Percentiles rank a stretch among this genome's conserved stretches.
These are phyloP conservation scores for Euclidia mi DNA, from an alignment of 2,888 invertebrate genomes.

Conservation along the genomic window DNA sequence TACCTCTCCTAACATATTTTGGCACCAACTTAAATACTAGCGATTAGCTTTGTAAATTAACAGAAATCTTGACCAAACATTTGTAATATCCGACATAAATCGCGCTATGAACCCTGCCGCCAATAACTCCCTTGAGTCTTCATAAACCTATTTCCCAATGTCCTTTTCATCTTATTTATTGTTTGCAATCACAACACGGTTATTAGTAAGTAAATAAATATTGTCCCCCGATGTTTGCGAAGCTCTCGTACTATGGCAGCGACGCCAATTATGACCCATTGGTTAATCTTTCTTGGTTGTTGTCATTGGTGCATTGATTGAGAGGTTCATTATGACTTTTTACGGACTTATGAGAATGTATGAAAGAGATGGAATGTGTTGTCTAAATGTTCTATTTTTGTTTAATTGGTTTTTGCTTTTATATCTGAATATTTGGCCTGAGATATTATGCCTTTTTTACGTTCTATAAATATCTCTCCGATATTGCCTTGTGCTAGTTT, in stretches of 20 bases:
- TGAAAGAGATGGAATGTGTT: background rate
- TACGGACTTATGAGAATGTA: constrained; percentile 9
- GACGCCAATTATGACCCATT: constrained; percentile 78
- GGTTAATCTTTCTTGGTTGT: constrained; percentile 78
- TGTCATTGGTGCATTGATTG: constrained; percentile 54
- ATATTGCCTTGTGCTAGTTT: no score
- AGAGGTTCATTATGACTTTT: constrained; percentile 58
- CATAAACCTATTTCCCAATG: constrained; percentile 87
- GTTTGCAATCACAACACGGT: constrained; percentile 79
- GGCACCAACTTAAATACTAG: no score
- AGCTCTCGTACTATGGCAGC: constrained; percentile 78
- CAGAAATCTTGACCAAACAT: no score
- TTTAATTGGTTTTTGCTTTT: no score
- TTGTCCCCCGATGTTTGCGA: constrained; percentile 82
- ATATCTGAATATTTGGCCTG: no score
- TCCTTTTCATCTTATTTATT: constrained; percentile 87
- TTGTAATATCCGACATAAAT: constrained; percentile 13
- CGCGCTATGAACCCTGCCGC: constrained; percentile 21
- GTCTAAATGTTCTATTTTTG: no score
- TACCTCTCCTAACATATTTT: no score
- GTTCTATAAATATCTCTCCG: no score
- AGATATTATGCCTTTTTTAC: no score
- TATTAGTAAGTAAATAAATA: constrained; percentile 89
- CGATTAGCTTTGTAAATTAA: no score
- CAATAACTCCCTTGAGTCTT: constrained; percentile 78